Conservation (phyloP, 1,140 invertebrate genomes). For the Whitmania pigra region DNA sequence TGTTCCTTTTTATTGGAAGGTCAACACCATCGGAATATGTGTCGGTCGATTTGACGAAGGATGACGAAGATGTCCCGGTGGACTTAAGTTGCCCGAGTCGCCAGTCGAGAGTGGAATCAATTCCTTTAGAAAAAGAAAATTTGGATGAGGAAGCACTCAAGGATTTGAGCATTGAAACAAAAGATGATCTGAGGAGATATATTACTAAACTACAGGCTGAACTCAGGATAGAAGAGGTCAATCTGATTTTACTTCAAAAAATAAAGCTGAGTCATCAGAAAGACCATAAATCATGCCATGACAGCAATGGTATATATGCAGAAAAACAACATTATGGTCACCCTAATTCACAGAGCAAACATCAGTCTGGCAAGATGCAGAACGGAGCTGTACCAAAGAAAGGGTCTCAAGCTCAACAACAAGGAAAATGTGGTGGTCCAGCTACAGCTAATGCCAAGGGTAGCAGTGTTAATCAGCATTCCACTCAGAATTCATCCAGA, state of each 20-base stretch:
- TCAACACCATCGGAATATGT: background rate
- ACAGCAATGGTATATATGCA: conserved; percentile 6
- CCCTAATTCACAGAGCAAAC: background rate
- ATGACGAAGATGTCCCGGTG: conserved; percentile 7
- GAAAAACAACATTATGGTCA: conserved; percentile 4
- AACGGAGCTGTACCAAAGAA: background rate
- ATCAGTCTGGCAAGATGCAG: background rate
- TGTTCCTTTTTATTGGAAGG: background rate
- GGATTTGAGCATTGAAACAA: background rate
- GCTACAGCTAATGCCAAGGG: too few species aligned
- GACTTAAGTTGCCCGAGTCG: background rate
- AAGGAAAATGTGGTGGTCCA: background rate
- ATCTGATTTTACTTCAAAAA: background rate
- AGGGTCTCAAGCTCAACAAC: background rate
- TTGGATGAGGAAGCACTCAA: background rate
- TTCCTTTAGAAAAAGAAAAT: background rate
- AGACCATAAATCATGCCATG: background rate
- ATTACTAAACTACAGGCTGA: background rate
- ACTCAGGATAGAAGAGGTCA: conserved; percentile 7
- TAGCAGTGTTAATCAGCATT: background rate
- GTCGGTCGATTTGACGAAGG: background rate
- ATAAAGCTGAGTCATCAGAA: background rate
- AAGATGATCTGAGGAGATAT: background rate
- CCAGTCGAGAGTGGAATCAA: background rate
- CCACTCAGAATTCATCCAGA: conserved; percentile 4